Conservation (phyloP, 1,140 invertebrate genomes). For the Akabosia matsudoensis region DNA sequence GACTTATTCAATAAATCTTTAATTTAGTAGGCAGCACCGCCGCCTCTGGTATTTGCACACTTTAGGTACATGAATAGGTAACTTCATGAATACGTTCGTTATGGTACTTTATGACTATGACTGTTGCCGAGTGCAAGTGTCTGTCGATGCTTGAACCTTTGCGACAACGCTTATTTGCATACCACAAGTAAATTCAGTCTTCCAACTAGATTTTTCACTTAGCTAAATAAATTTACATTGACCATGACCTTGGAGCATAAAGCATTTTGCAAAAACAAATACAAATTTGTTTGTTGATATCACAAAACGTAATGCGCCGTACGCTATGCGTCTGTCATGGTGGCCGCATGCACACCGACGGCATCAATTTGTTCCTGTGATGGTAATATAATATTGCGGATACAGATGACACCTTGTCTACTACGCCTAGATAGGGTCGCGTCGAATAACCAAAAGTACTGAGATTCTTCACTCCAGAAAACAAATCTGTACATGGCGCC, state of each 20-base stretch:
- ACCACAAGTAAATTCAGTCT: not conserved
- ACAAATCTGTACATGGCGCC: too few relatives aligned
- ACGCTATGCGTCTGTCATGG: not conserved
- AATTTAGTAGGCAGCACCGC: not conserved
- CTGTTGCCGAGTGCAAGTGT: too few relatives aligned
- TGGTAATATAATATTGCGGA: not conserved
- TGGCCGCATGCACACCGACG: conserved; percentile 4
- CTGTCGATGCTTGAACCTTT: too few relatives aligned
- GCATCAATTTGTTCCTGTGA: not conserved
- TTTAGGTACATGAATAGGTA: too few relatives aligned
- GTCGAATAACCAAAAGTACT: too few relatives aligned
- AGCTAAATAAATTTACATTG: conserved; percentile 21
- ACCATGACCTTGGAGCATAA: conserved; percentile 18
- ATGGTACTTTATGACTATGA: too few relatives aligned
- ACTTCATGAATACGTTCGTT: too few relatives aligned
- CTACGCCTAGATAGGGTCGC: too few relatives aligned
- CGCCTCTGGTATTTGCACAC: not conserved
- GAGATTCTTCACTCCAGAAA: too few relatives aligned
- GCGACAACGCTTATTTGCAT: too few relatives aligned
- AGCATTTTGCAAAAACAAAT: conserved; percentile 18
- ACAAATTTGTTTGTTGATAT: conserved; percentile 6
- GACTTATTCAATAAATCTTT: not conserved
- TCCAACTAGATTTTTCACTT: not conserved
- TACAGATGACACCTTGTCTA: too few relatives aligned
- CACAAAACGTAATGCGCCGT: too few relatives aligned